Evolutionary conservation across 2,797 vertebrate species (phyloP).

Genomic region (Crenuchus spilurus): DNA sequence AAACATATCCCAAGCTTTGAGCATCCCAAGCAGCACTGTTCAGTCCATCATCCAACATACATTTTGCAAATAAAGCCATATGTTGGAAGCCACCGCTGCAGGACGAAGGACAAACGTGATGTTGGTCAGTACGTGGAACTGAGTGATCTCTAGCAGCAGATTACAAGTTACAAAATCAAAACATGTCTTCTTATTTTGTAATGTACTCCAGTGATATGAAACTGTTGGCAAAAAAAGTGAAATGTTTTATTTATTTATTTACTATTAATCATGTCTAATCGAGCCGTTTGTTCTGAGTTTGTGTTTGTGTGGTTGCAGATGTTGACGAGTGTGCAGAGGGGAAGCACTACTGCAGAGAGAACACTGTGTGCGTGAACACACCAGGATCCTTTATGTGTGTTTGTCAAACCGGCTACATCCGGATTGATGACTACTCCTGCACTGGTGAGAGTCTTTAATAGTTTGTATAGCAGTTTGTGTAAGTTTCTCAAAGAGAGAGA

Average conservation of each 20-base stretch:
- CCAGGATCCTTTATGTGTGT: constrained; percentile 87
- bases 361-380: constrained; percentile 85
- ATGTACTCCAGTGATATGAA: no score
- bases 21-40: no score
- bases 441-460: constrained; percentile 75
- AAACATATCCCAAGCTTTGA: no score
- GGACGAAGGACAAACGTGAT: no score
- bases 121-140: no score
- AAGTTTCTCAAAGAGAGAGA: background rate
- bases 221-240: background rate
- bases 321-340: constrained; percentile 87
- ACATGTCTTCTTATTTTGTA: no score
- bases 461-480: background rate
- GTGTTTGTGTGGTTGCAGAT: constrained; percentile 68
- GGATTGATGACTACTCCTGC: constrained; percentile 88
- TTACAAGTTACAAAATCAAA: no score
- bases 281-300: constrained; percentile 10
- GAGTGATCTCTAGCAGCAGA: no score
- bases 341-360: constrained; percentile 85
- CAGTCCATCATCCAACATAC: no score
- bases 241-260: constrained; percentile 5
- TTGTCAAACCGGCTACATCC: constrained; percentile 84
- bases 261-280: no score
- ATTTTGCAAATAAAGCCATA: no score
- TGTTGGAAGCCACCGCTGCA: no score